Percentiles rank a stretch among this genome's conserved stretches.
phyloP scores from a whole-genome alignment of 1,140 invertebrate genomes.

The Wasmannia auropunctata region DNA sequence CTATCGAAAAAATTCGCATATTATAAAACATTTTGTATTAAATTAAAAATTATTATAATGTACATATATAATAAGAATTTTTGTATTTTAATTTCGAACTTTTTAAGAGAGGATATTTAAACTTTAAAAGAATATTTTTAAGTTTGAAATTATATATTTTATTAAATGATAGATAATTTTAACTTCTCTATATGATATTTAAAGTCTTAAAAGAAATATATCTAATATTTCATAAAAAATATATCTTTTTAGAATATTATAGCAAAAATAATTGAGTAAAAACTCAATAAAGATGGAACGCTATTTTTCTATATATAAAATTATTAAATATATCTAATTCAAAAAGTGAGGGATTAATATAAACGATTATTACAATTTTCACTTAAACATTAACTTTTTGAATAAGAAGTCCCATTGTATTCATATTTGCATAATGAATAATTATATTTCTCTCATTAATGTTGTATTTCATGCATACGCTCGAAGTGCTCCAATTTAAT shows the following conservation, averaged over 20 bases:
- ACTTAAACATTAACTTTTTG: slow-evolving; percentile 1
- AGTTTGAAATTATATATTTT: background rate
- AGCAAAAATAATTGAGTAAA: background rate
- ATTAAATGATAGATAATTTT: background rate
- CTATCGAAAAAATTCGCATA: background rate
- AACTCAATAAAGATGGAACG: background rate
- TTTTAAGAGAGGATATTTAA: background rate
- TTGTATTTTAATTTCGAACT: background rate
- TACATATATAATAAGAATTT: background rate
- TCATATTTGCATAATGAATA: slow-evolving; percentile 5
- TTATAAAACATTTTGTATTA: background rate
- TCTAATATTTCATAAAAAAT: background rate
- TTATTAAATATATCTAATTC: background rate
- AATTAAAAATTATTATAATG: background rate
- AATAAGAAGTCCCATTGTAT: background rate
- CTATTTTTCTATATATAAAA: background rate
- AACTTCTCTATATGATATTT: background rate
- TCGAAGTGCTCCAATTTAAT: slow-evolving; percentile 18
- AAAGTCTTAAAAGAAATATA: background rate
- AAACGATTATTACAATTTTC: slow-evolving; percentile 9
- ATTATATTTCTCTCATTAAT: background rate
- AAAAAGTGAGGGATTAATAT: background rate
- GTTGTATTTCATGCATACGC: background rate
- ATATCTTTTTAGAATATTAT: background rate
- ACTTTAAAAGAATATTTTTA: background rate